These are phyloP conservation scores for Daubentonia madagascariensis DNA, from an alignment of 2,113 vertebrate species.

Conservation along the genomic window DNA sequence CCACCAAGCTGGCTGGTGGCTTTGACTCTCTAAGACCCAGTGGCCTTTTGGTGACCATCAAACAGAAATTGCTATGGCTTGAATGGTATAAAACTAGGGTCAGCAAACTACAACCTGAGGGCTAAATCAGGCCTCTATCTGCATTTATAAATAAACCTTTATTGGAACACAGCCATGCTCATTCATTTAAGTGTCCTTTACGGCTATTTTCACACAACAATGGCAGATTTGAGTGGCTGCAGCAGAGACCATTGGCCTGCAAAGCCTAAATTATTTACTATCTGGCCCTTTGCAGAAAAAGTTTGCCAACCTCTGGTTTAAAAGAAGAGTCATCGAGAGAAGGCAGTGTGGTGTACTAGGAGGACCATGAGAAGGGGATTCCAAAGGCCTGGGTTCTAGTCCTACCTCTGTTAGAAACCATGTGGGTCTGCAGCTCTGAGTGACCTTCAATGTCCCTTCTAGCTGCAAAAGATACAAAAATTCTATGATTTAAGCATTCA, in stretches of 20 bases:
- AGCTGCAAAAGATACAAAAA: neutral
- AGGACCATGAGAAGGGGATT: neutral
- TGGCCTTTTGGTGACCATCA: neutral
- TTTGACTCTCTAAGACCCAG: neutral
- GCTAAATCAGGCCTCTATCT: neutral
- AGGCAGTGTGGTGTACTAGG: neutral
- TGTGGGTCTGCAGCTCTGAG: neutral
- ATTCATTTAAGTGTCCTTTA: neutral
- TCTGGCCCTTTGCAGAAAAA: neutral
- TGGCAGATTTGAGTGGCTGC: neutral
- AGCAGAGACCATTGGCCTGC: neutral
- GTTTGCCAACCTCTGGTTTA: neutral
- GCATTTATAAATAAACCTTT: neutral
- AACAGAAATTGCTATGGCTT: neutral
- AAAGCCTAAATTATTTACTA: neutral
- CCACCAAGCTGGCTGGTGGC: neutral
- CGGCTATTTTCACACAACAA: neutral
- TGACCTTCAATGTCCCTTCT: neutral
- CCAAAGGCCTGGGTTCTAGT: neutral
- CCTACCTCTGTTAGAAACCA: neutral
- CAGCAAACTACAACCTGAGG: neutral
- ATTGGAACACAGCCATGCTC: neutral
- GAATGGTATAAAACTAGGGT: neutral
- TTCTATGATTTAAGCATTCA: neutral
- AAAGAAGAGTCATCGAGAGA: neutral